phyloP scores from a whole-genome alignment of 2,888 invertebrate genomes.

The Lordiphosa andalusiaca region DNA sequence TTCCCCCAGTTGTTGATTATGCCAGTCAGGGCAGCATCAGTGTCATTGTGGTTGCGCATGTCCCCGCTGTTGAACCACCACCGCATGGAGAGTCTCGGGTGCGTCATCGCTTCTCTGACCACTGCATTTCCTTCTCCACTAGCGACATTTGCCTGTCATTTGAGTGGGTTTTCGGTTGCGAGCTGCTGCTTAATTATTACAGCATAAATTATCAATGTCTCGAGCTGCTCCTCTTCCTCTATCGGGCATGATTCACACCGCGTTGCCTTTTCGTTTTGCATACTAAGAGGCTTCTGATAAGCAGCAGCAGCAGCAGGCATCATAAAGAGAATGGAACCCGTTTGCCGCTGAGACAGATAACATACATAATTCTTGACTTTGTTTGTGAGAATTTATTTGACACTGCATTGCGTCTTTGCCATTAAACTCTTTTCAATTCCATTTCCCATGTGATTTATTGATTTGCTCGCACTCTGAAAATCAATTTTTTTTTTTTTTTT shows the following conservation, averaged over 20 bases:
- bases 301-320: not conserved
- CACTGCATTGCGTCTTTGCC: slow-evolving; percentile 14
- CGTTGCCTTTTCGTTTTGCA: slow-evolving; percentile 52
- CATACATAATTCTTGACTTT: slow-evolving; percentile 51
- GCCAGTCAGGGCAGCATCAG: no score
- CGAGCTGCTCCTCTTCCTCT: slow-evolving; percentile 38
- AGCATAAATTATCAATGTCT: slow-evolving; percentile 72
- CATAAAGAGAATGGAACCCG: no score
- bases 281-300: slow-evolving; percentile 61
- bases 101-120: slow-evolving; percentile 9
- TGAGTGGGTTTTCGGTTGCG: slow-evolving; percentile 19
- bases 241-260: slow-evolving; percentile 30
- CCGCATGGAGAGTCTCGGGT: slow-evolving; percentile 43
- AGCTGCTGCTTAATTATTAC: slow-evolving; percentile 68
- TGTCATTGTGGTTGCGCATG: no score
- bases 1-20: not conserved
- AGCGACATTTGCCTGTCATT: slow-evolving; percentile 51
- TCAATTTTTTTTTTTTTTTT: slow-evolving; percentile 42
- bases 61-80: slow-evolving; percentile 11
- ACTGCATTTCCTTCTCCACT: slow-evolving; percentile 9
- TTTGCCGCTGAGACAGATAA: slow-evolving; percentile 18
- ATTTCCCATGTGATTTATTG: slow-evolving; percentile 65
- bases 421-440: slow-evolving; percentile 35
- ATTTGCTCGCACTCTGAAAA: slow-evolving; percentile 49
- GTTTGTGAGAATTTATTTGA: slow-evolving; percentile 46